Base-by-base conservation (phyloP, 2,888 invertebrate species). In the Standfussiana lucernea region DNA sequence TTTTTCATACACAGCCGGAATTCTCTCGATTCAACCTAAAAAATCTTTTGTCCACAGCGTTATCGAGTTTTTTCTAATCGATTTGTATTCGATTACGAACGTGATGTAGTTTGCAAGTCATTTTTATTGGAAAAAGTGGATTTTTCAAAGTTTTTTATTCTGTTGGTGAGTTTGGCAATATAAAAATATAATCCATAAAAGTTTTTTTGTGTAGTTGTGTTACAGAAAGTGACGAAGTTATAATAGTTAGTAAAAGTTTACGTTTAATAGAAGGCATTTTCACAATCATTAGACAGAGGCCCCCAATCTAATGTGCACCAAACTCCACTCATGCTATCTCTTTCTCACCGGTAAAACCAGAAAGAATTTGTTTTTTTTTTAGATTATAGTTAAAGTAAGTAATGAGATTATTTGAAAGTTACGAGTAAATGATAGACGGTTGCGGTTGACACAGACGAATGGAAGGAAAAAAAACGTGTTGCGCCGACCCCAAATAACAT, bases 1-100 rank as follows among this genome's bases (percentile, higher is more conserved):
- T 91, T 92, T 92, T 91, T 91, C 89, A 78, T 73, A 85, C 80
- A 88, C 86, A 87, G 74, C 64, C 88, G 85, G 90, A 91, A 91
- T 91, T 91, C 82, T 87, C 84, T 86, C 77, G 89, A 88, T 84
- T 76, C 53, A 37, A 59, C 15, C 53, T 64, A 90, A 92, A 91
- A 91, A 90, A 86, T 82, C 86, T 83, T 88, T 91, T 91, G 91
- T 76, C 72, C 72, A 84, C 83, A 83, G 76, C 45, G 71, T 80
- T 85, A 84, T 75, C 74, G 32, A 66, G 65, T 85, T 87, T 90
- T 90, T 90, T 91, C 59, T 84, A 75, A 76, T 68, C 67, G 40
- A 69, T 78, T 77, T 80, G 47, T 73, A 70, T 84, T 84, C 72
- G 65, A 81, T 82, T 82, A 64, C 76, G 37, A 84, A 70, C 78